Percentiles rank a stretch among this genome's conserved stretches.
Conservation (phyloP, 2,888 invertebrate species). For the Drosophila demipolita region DNA sequence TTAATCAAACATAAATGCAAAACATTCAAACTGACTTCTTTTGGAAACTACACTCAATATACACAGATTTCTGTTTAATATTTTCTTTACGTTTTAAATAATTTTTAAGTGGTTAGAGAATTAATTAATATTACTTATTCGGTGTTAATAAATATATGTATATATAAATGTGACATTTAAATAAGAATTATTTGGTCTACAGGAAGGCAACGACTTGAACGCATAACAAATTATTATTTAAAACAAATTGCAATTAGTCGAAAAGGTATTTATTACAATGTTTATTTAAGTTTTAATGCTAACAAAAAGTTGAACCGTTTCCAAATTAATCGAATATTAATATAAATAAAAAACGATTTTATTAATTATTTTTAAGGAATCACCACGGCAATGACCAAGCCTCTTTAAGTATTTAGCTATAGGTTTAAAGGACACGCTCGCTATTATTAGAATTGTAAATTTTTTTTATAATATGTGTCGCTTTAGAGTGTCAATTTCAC, state of each 20-base stretch:
- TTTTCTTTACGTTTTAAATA: constrained; percentile 2
- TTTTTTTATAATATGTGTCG: not conserved
- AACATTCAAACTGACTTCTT: not conserved
- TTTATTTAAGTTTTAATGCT: not conserved
- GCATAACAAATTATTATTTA: not conserved
- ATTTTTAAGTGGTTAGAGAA: not conserved
- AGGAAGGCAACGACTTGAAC: not conserved
- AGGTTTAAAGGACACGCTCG: not conserved
- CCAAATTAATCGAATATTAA: not conserved
- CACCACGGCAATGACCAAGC: not conserved
- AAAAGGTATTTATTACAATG: not conserved
- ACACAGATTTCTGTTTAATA: constrained; percentile 12
- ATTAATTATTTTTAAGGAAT: not conserved
- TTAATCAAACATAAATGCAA: constrained; percentile 24
- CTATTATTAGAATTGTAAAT: not conserved
- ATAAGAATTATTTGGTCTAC: not conserved
- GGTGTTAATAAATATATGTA: not conserved
- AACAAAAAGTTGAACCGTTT: not conserved
- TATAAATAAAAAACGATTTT: not conserved
- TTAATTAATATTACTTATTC: not conserved
- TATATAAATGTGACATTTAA: too few species aligned
- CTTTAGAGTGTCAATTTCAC: not conserved
- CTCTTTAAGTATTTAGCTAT: not conserved
- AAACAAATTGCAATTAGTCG: not conserved
- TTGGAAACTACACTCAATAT: not conserved